A percentile compares a stretch with the other conserved stretches of the same genome.
phyloP scores from a whole-genome alignment of 1,140 invertebrate genomes.

The Drosophila pseudoananassae region DNA sequence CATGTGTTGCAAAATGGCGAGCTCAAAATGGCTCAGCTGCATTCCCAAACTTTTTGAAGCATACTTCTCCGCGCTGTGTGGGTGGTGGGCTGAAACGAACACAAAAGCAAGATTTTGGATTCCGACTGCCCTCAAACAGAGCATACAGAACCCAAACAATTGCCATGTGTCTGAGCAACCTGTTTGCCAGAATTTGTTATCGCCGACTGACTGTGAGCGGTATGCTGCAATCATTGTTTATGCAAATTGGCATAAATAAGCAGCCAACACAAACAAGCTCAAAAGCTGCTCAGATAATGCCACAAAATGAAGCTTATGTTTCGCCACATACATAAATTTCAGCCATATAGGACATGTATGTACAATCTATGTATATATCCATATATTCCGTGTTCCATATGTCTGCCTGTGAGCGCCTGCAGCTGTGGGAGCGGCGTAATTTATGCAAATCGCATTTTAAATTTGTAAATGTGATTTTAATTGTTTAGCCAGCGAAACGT shows the following conservation, averaged over 20 bases:
- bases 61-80: constrained; percentile 36
- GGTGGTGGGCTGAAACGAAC: not conserved
- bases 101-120: not conserved
- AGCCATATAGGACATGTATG: not conserved
- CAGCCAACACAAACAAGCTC: constrained; percentile 52
- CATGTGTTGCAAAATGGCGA: constrained; percentile 3
- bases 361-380: constrained; percentile 1
- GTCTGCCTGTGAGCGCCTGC: constrained; percentile 27
- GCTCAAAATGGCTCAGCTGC: constrained; percentile 19
- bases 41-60: constrained; percentile 50
- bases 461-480: constrained; percentile 71
- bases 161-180: constrained; percentile 36
- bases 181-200: constrained; percentile 47
- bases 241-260: constrained; percentile 71
- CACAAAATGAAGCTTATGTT: constrained; percentile 56
- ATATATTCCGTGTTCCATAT: not conserved
- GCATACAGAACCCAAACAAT: constrained; percentile 20
- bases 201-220: constrained; percentile 18
- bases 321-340: constrained; percentile 18
- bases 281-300: constrained; percentile 63
- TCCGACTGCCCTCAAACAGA: constrained; percentile 1
- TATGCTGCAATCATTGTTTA: constrained; percentile 65
- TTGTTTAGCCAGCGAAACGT: constrained; percentile 44
- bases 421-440: constrained; percentile 33
- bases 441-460: constrained; percentile 67